Percentiles rank a stretch among this genome's conserved stretches.
Conservation (phyloP, 2,888 invertebrate species). For the Auanema freiburgensis region DNA sequence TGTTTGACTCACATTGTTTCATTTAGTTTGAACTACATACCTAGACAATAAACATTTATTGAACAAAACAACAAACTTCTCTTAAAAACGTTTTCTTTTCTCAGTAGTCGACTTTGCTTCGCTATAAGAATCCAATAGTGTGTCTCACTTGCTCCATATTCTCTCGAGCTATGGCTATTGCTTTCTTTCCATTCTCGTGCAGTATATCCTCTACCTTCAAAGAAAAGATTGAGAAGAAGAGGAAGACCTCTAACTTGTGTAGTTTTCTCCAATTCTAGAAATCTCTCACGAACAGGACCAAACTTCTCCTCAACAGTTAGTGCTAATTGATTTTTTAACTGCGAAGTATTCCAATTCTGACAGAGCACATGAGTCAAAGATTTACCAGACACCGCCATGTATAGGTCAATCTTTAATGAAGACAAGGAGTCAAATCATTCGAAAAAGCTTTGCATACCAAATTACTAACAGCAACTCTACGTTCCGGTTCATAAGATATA, state of each 20-base stretch:
- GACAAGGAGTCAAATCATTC: background rate
- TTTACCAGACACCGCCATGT: slow-evolving; percentile 23
- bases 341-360: slow-evolving; percentile 26
- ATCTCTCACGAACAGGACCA: slow-evolving; percentile 27
- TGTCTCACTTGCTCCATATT: slow-evolving; percentile 30
- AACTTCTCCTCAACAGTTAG: slow-evolving; percentile 28
- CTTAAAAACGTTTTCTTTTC: no score
- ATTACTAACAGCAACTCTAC: slow-evolving; percentile 86
- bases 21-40: no score
- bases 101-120: background rate
- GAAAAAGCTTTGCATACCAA: slow-evolving; percentile 71
- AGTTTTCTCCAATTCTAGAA: slow-evolving; percentile 23
- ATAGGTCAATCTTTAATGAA: slow-evolving; percentile 30
- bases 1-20: no score
- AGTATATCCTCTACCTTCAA: slow-evolving; percentile 34
- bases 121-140: slow-evolving; percentile 31
- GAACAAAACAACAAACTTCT: no score
- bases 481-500: slow-evolving; percentile 79
- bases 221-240: background rate
- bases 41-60: no score
- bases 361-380: slow-evolving; percentile 12
- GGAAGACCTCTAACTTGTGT: slow-evolving; percentile 21
- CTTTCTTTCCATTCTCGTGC: slow-evolving; percentile 26
- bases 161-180: slow-evolving; percentile 30
- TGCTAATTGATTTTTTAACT: slow-evolving; percentile 35